Conservation (phyloP, 2,797 vertebrate species). For the Liasis olivaceus region DNA sequence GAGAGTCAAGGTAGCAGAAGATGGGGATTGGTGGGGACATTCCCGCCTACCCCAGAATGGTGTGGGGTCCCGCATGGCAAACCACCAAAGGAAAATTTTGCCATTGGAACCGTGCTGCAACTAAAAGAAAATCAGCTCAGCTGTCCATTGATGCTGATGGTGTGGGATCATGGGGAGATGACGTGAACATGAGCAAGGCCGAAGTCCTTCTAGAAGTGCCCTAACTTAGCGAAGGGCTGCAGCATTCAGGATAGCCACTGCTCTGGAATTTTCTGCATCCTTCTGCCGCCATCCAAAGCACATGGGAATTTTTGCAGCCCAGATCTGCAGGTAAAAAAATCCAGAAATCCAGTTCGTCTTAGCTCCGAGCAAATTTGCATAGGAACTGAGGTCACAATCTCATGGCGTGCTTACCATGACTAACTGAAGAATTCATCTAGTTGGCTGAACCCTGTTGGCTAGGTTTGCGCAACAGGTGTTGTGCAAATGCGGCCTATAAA, state of each 20-base stretch:
- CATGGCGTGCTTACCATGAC: neutral
- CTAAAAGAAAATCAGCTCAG: neutral
- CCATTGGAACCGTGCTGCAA: neutral
- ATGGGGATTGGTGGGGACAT: neutral
- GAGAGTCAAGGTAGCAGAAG: neutral
- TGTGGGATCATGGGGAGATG: neutral
- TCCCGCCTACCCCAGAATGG: neutral
- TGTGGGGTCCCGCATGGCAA: neutral
- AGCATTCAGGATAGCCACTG: neutral
- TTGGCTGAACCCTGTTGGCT: neutral
- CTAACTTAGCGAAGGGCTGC: neutral
- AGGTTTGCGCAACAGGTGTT: neutral
- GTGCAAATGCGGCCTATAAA: neutral
- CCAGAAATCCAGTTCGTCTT: neutral
- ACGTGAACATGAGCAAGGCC: neutral
- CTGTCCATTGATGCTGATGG: neutral
- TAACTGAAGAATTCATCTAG: neutral
- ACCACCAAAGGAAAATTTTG: neutral
- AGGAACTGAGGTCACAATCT: neutral
- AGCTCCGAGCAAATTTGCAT: neutral
- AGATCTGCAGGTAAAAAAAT: neutral
- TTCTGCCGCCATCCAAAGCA: neutral
- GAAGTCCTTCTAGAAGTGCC: neutral
- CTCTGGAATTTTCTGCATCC: neutral
- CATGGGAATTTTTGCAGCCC: neutral